phyloP scores from a whole-genome alignment of 2,888 invertebrate genomes.

The Parnassius orleans region DNA sequence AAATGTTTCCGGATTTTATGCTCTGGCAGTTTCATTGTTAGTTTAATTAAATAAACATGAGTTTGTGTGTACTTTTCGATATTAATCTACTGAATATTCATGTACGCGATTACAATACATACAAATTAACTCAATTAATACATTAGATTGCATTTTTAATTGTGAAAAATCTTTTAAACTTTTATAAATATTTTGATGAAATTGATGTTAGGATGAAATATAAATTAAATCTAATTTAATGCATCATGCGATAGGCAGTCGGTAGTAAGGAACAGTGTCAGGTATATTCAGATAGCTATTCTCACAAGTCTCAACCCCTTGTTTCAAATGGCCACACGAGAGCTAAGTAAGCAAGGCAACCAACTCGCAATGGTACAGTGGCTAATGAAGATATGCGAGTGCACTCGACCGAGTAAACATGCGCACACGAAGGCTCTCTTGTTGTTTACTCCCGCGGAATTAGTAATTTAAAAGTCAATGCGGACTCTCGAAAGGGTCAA shows the following conservation, averaged over 20 bases:
- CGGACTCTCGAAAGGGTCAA: constrained; percentile 80
- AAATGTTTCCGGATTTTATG: constrained; percentile 72
- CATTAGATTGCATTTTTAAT: not conserved
- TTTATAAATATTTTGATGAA: not conserved
- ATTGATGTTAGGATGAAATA: not conserved
- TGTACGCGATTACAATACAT: not conserved
- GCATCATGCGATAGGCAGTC: constrained; percentile 18
- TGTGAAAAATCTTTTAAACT: no score
- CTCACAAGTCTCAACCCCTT: constrained; percentile 32
- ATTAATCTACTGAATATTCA: constrained; percentile 7
- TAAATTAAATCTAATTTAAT: not conserved
- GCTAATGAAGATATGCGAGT: constrained; percentile 78
- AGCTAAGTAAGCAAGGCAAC: constrained; percentile 67
- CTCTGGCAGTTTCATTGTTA: constrained; percentile 40
- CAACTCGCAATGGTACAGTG: constrained; percentile 38
- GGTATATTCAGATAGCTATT: constrained; percentile 34
- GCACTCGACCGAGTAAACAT: constrained; percentile 75
- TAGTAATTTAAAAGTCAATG: constrained; percentile 82
- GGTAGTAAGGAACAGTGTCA: constrained; percentile 39
- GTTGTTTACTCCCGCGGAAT: constrained; percentile 77
- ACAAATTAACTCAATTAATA: not conserved
- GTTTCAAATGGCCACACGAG: constrained; percentile 43
- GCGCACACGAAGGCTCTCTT: constrained; percentile 62
- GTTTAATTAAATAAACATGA: constrained; percentile 51
- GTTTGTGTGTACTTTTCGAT: constrained; percentile 41